Base-by-base conservation (phyloP, 1,140 invertebrate genomes). In the Caenorhabditis latens region DNA sequence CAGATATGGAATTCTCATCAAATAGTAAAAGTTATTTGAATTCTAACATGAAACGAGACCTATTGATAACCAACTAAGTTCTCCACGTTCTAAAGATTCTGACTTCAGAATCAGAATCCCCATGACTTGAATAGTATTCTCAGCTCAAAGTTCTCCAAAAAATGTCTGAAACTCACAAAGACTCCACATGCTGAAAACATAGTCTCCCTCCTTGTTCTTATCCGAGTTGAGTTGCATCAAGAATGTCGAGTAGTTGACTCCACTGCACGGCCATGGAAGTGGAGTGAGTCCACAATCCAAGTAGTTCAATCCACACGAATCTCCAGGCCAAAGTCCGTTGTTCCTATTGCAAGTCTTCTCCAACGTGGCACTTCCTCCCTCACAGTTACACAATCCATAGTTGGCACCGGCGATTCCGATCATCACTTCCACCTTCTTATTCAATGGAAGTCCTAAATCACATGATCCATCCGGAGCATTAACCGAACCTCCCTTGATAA, bases 401-500 rank as follows among this genome's bases (percentile, higher is more conserved):
- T 89, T 89, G 21, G 61, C 88, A 8, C 88, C 88, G 43, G 88
- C n/a, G 40, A 89, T 67, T 21, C 87, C 88, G 19, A 89, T 75
- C 32, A 89, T 86, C 19, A 79, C 85, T 32, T 88, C 75, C 13
- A 89, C 83, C 40, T 84, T 75, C 16, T 83, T 61, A 24, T 61
- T 88, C 24, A 88, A 43, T 24, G 86, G 71, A 21, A 53, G 8
- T 32, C 87, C 87, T 16, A 88, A 46, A 58, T 61, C 24, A 61
- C 87, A 88, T 4, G 43, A 50, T 55, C 88, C 88, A 61, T 88
- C 88, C 4, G 46, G 11, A 57, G 42, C 88, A 40, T 9, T 67
- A 8, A 87, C 46, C n/a, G 61, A 24, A 46, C 89, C 89, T 43
- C 90, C 90, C 48, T 90, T 90, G 87, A 91, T 90, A 32, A 90